Evolutionary conservation across 2,113 vertebrate species (phyloP).

Genomic region (Albula goreensis): DNA sequence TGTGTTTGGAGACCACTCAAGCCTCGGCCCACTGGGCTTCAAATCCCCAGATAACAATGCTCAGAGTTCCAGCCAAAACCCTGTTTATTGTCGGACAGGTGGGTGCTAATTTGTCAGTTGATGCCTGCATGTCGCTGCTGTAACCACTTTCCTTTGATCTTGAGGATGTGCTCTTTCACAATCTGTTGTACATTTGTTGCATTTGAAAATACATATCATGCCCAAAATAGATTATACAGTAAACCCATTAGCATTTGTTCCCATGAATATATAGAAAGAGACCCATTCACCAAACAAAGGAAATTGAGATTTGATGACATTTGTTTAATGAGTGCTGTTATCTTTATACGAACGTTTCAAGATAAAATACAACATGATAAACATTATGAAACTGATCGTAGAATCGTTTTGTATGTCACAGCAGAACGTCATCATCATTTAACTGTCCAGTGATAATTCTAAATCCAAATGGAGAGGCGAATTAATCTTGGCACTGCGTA

Average conservation of each 20-base stretch:
- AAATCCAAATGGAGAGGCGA: not conserved
- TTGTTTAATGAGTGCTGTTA: not conserved
- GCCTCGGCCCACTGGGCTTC: not conserved
- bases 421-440: not conserved
- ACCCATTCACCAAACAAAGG: not conserved
- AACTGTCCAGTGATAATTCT: not conserved
- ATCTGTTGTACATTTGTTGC: not conserved
- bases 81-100: not conserved
- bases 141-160: not conserved
- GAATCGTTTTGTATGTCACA: not conserved
- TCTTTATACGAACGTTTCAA: not conserved
- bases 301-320: not conserved
- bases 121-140: not conserved
- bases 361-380: not conserved
- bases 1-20: not conserved
- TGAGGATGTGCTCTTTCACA: not conserved
- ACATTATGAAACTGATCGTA: not conserved
- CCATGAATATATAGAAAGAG: too few species aligned
- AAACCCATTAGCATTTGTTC: too few species aligned
- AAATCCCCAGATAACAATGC: not conserved
- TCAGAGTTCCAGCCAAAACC: not conserved
- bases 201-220: not conserved
- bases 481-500: not conserved
- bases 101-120: not conserved
- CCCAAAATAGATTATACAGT: not conserved